phyloP scores from a whole-genome alignment of 2,113 vertebrate genomes.

The Procavia capensis region DNA sequence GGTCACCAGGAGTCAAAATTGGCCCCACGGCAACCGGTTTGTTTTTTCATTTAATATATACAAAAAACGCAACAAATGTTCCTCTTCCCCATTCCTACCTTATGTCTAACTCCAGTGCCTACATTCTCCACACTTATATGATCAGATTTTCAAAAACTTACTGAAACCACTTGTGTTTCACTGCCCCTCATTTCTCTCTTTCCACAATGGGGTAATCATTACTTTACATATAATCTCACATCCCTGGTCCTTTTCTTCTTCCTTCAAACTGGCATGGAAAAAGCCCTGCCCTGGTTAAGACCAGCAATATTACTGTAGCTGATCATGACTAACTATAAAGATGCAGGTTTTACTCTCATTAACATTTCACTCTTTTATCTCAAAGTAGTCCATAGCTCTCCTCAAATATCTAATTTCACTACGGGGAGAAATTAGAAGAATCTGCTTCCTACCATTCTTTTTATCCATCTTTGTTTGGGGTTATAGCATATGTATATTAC shows the following conservation, averaged over 20 bases:
- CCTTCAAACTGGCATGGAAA: background rate
- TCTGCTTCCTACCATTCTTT: background rate
- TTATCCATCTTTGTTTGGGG: background rate
- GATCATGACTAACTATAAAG: background rate
- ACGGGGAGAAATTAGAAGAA: background rate
- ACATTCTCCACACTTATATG: background rate
- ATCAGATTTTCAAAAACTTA: background rate
- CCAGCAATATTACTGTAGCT: background rate
- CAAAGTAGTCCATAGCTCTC: background rate
- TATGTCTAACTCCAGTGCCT: background rate
- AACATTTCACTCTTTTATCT: background rate
- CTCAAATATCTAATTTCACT: background rate
- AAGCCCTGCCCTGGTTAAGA: background rate
- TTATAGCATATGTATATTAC: no score
- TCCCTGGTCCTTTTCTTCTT: background rate
- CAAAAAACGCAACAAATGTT: background rate
- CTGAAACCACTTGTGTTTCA: background rate
- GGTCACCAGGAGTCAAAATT: no score
- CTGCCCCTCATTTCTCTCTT: background rate
- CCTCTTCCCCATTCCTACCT: background rate
- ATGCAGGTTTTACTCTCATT: background rate
- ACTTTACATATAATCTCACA: background rate
- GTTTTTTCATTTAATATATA: no score
- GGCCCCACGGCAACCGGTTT: no score
- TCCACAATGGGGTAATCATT: background rate